Base-by-base conservation (phyloP, 2,888 invertebrate species). In the Cecidostiba fungosa region DNA sequence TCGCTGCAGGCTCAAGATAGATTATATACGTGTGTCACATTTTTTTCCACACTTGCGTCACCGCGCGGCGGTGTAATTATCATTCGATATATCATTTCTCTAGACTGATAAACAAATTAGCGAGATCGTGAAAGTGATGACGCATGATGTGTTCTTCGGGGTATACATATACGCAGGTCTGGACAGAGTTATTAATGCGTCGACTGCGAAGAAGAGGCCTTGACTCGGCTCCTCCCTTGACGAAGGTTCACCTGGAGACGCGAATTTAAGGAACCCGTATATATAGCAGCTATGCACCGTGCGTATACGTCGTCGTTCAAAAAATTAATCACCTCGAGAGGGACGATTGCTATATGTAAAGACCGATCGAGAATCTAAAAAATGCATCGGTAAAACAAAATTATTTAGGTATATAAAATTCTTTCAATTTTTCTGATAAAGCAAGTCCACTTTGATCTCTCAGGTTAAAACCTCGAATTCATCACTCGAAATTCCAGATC, bases 231-330 rank as follows among this genome's bases (percentile, higher is more conserved):
- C 91, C 91, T 91, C 91, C 91, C 90, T 91, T 92, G 92, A 92
- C 91, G 92, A 92, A 92, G 92, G 92, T 92, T 90, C 39, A 59
- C 62, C 43, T 59, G 54, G 14, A 91, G 90, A 90, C 90, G 89
- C 90, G 89, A 88, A 89, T 88, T 87, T 87, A 74, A 82, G 73
- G 76, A 62, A n/a, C 16, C 43, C 54, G 54, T 50, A 50, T 50
- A 50, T 32, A 32, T 19, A 4, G n/a, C n/a, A n/a, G n/a, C n/a
- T 6, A n/a, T 66, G 66, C 29, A 66, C 4, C 66, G 0, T 14
- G 12, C 66, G 14, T 66, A 66, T 66, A 0, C 66, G 29, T 66
- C 29, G 29, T 29, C 26, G 29, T 26, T 66, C n/a, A 26, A 66
- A 29, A 66, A 66, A 66, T 66, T 66, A 62, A 62, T 62, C 26